Percentiles rank a stretch among this genome's conserved stretches.
These are phyloP conservation scores for Megalops atlanticus DNA, from an alignment of 2,113 vertebrate genomes.

Conservation along the genomic window DNA sequence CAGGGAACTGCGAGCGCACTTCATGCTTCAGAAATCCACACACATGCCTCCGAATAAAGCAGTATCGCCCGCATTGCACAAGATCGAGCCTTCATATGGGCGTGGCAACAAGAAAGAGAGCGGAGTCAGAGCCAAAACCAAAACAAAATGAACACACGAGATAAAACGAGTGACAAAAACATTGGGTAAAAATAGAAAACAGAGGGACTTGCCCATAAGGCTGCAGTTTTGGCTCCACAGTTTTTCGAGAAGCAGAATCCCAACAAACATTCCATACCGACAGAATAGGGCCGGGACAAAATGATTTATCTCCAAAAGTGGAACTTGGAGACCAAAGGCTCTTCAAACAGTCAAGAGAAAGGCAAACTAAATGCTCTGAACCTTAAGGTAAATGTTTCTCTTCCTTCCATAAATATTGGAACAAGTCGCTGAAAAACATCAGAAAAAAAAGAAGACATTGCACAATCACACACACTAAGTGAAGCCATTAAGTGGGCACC, in stretches of 20 bases:
- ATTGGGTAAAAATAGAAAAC: not conserved
- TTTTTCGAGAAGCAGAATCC: not conserved
- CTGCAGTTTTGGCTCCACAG: not conserved
- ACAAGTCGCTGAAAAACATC: not conserved
- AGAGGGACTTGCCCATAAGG: not conserved
- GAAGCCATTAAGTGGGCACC: slow-evolving; percentile 11
- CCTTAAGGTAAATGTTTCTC: not conserved
- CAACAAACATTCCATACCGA: not conserved
- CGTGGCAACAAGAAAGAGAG: not conserved
- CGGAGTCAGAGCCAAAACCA: not conserved
- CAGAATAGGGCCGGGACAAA: not conserved
- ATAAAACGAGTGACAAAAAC: not conserved
- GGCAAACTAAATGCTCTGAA: not conserved
- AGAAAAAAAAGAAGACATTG: not conserved
- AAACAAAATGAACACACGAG: not conserved
- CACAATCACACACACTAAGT: not conserved
- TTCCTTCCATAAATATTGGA: slow-evolving; percentile 1
- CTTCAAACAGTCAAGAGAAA: no score
- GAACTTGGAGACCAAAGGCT: not conserved
- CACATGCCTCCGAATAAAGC: not conserved
- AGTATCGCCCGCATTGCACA: not conserved
- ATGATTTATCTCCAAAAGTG: not conserved
- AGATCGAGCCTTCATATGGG: not conserved
- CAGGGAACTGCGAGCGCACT: not conserved
- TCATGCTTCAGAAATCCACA: not conserved